phyloP scores from a whole-genome alignment of 2,113 vertebrate genomes.

The Acrocephalus arundinaceus region DNA sequence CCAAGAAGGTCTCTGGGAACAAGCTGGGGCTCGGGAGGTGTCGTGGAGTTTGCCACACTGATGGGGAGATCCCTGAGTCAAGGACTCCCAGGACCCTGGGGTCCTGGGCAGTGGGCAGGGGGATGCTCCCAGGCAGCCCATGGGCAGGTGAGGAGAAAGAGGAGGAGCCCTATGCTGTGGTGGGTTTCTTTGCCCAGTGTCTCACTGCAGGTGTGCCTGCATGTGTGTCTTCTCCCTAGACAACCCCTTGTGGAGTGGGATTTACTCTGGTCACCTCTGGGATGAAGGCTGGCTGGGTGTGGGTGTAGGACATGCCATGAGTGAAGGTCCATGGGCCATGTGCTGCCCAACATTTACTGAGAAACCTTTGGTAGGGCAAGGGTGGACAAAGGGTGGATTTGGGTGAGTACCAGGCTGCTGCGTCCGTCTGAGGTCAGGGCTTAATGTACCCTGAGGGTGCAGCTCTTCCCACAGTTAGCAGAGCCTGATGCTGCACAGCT shows the following conservation, averaged over 20 bases:
- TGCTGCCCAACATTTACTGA: not conserved
- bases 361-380: not conserved
- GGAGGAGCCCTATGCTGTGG: not conserved
- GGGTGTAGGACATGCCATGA: not conserved
- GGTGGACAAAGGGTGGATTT: not conserved
- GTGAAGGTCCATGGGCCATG: not conserved
- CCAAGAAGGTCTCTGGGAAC: not conserved
- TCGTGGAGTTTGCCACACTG: not conserved
- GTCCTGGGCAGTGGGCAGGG: not conserved
- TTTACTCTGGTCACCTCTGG: not conserved
- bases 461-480: not conserved
- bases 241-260: not conserved
- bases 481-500: not conserved
- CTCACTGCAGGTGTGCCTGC: not conserved
- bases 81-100: not conserved
- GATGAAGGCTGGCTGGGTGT: not conserved
- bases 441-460: not conserved
- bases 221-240: not conserved
- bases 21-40: not conserved
- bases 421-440: fast-evolving
- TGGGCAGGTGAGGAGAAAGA: not conserved
- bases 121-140: not conserved
- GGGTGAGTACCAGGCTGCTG: not conserved
- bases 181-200: not conserved
- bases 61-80: not conserved